Base-by-base conservation (phyloP, 2,113 vertebrate genomes). In the Elachura formosa region DNA sequence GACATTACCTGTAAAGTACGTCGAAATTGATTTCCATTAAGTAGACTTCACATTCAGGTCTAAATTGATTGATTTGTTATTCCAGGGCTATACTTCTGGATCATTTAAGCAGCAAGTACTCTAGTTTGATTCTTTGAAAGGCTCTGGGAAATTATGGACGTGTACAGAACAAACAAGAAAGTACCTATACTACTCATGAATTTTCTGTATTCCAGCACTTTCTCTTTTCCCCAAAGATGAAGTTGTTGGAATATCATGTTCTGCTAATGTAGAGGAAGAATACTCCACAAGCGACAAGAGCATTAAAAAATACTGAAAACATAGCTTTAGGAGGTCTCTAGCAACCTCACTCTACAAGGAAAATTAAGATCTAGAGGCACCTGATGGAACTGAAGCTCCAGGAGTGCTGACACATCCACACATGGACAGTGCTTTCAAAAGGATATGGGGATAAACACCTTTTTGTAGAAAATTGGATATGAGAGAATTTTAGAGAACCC, bases 21-120 rank as follows among this genome's bases (percentile, higher is more conserved):
- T 51, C 34, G 54, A 59, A 69, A 87, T 51, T 73, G 71, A 94
- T 94, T 88, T 93, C 68, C 79, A 77, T 75, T 45, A 48, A 93
- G 85, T 11, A n/a, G 56, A 80, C 67, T 67, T 69, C 79, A 80
- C 5, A 1, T 66, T 83, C 26, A 29, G 36, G 31, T 59, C 79
- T 95, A 67, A 95, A 93, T 86, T 83, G 75, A 80, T 81, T 96
- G 67, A 79, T 84, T 78, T 94, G 31, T 61, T 88, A 92, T 93
- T 94, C 71, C 69, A 90, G 46, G 34, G 82, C 81, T 48, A 29
- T 28, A 68, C 68, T 78, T 79, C 73, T 90, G 46, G 64, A 96
- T 61, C 78, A 79, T 79, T 90, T 91, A 92, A 74, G 49, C 80
- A 86, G 89, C 75, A 80, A 85, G 84, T 92, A 62, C n/a, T 63